phyloP scores from a whole-genome alignment of 2,797 vertebrate genomes.

The Enteromius trimaculatus region DNA sequence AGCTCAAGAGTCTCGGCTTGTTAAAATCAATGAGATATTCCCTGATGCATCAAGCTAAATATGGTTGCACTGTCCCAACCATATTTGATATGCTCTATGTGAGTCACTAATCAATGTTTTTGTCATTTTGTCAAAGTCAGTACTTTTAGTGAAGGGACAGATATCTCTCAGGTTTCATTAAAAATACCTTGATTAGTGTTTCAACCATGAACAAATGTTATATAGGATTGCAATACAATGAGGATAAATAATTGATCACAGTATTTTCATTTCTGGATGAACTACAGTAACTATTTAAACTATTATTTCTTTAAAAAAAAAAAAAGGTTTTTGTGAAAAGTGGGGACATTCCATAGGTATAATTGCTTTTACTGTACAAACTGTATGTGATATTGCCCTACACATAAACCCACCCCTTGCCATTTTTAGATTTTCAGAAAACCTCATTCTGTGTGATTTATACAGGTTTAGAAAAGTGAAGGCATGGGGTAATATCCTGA shows the following conservation, averaged over 20 bases:
- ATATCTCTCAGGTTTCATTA: background rate
- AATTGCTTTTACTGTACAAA: too few species aligned
- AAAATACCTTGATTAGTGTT: background rate
- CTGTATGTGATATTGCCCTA: too few species aligned
- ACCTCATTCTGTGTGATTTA: too few species aligned
- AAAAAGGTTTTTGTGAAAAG: too few species aligned
- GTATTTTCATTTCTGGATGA: background rate
- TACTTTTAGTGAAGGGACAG: background rate
- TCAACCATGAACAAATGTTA: background rate
- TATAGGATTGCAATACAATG: background rate
- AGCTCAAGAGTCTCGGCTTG: background rate
- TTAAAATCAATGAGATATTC: background rate
- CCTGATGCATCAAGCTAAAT: background rate
- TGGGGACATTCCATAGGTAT: too few species aligned
- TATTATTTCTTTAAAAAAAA: background rate
- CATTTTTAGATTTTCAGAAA: too few species aligned
- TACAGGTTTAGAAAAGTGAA: too few species aligned
- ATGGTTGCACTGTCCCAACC: background rate
- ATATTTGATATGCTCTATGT: background rate
- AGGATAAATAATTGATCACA: background rate
- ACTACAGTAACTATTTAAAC: too few species aligned
- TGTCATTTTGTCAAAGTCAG: background rate
- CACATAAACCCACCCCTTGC: too few species aligned
- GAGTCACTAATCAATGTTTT: background rate
- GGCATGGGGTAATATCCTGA: too few species aligned